These are phyloP conservation scores for Phortica magna DNA, from an alignment of 2,888 invertebrate genomes.

Conservation along the genomic window DNA sequence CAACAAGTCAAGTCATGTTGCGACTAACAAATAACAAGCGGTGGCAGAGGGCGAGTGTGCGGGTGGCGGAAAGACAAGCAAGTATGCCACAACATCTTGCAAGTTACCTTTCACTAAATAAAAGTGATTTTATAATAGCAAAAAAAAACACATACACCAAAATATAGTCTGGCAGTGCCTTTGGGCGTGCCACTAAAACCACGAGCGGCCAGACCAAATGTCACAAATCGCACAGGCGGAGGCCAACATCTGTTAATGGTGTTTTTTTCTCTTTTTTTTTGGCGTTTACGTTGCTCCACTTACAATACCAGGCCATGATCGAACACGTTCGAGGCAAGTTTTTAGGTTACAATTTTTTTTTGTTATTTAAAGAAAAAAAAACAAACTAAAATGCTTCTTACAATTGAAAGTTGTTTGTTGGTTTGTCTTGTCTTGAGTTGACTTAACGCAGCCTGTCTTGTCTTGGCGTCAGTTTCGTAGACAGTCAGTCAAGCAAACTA, in stretches of 20 bases:
- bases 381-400: not conserved
- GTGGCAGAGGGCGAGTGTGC: not conserved
- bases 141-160: not conserved
- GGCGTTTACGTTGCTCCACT: slow-evolving; percentile 9
- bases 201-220: not conserved
- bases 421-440: too few relatives aligned
- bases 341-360: not conserved
- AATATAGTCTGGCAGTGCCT: too few relatives aligned
- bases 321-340: not conserved
- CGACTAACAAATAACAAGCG: not conserved
- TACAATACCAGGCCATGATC: not conserved
- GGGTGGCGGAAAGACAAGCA: not conserved
- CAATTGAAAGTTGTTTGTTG: slow-evolving; percentile 15
- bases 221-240: not conserved
- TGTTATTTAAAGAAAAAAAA: not conserved
- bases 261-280: slow-evolving; percentile 3
- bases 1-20: slow-evolving; percentile 2
- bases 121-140: not conserved
- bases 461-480: too few relatives aligned
- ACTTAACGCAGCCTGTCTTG: too few relatives aligned
- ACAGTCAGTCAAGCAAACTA: too few relatives aligned
- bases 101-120: not conserved
- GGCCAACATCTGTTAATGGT: not conserved
- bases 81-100: not conserved
- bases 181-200: not conserved